Conservation (phyloP, 1,140 invertebrate species). For the Drosophila fuyamai region DNA sequence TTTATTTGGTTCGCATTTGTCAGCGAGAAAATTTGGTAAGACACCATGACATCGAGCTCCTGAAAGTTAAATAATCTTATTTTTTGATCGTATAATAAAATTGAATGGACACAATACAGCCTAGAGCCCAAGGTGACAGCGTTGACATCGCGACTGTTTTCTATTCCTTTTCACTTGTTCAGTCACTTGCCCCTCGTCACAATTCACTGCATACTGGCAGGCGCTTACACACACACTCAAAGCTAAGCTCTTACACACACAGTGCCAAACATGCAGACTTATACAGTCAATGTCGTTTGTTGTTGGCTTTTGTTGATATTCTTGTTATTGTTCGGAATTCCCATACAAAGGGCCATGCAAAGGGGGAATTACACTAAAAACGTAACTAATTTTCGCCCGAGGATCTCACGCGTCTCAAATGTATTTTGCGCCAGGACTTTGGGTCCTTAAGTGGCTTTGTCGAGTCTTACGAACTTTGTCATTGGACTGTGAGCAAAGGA, state of each 20-base stretch:
- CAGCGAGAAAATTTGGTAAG: too few species aligned
- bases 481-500: conserved; percentile 21
- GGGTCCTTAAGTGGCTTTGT: conserved; percentile 41
- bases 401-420: conserved; percentile 42
- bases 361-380: conserved; percentile 61
- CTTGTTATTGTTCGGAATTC: conserved; percentile 60
- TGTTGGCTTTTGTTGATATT: conserved; percentile 46
- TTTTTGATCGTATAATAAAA: too few species aligned
- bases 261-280: conserved; percentile 1
- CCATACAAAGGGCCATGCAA: conserved; percentile 48
- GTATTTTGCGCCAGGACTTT: conserved; percentile 37
- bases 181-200: conserved; percentile 46
- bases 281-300: conserved; percentile 37
- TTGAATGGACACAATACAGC: too few species aligned
- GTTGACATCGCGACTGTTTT: conserved; percentile 52
- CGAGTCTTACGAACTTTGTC: conserved; percentile 26
- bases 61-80: too few species aligned
- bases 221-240: conserved; percentile 16
- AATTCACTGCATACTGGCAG: conserved; percentile 61
- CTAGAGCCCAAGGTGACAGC: conserved; percentile 17
- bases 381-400: conserved; percentile 66
- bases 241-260: conserved; percentile 1
- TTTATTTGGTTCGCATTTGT: too few species aligned
- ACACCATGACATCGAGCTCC: too few species aligned
- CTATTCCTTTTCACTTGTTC: conserved; percentile 54